Evolutionary conservation across 2,113 vertebrate genomes (phyloP), one percentile per base, ranked within the genome.

Genomic region (Cyanocitta stelleri): DNA sequence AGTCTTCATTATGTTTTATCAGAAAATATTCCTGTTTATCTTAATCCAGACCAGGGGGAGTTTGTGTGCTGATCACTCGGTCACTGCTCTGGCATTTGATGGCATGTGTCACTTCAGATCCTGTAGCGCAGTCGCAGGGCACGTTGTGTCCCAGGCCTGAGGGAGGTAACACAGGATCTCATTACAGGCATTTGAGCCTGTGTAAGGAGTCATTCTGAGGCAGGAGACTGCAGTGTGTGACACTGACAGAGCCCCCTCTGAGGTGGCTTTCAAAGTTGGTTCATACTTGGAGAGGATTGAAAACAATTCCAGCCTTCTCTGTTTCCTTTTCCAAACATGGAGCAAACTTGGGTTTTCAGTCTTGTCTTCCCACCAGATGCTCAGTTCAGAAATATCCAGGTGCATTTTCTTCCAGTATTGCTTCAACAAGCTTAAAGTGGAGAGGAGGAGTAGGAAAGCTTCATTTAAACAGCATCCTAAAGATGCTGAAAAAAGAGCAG

Each of bases 61-160:
- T 49, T 58, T 85, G 8, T 73, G 37, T 48, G 22, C 32, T n/a
- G 46, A 32, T 76, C 71, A 48, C n/a, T 51, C 0, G 0, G 33
- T 75, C 88, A 26, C 44, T 71, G n/a, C 55, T 73, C 32, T 73
- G 55, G n/a, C 16, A 10, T 16, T 30, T 84, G 59, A 20, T 54
- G n/a, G 13, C 23, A 23, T 4, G 11, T 37, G 64, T 51, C 51
- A 20, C 43, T 82, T 63, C 22, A 46, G 29, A 39, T 35, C 14
- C 27, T 21, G 18, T 1, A 7, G 43, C 46, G 39, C 59, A 71
- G 23, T 55, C 3, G 0, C 43, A 59, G 51, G 22, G 13, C 22
- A 26, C 0, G 0, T 16, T 24, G 4, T 61, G 27, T 48, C 17
- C 35, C 61, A 35, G 8, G 33, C 79, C 32, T 30, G 35, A 5